Conservation (phyloP, 2,888 invertebrate genomes). For the Uropetala carovei region DNA sequence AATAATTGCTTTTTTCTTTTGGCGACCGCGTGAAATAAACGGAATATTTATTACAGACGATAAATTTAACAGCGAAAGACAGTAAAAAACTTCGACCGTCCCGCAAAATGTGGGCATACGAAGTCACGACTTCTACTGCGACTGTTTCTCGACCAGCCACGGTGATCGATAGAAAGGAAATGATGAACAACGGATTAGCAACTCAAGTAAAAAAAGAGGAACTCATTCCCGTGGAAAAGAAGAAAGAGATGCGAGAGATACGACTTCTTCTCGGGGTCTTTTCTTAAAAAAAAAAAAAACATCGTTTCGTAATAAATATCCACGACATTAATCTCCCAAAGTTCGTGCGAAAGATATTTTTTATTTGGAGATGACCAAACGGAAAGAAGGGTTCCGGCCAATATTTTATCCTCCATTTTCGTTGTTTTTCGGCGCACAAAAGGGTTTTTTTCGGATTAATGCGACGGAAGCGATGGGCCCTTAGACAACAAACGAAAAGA, state of each 20-base stretch:
- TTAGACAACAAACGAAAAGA: slow-evolving; percentile 15
- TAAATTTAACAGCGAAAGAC: too few species aligned
- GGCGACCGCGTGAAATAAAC: too few species aligned
- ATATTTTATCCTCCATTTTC: too few species aligned
- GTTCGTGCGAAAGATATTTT: background rate
- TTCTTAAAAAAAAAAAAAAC: background rate
- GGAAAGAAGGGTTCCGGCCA: too few species aligned
- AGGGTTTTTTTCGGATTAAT: background rate
- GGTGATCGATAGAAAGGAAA: too few species aligned
- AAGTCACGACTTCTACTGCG: too few species aligned
- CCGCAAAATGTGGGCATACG: too few species aligned
- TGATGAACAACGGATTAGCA: background rate
- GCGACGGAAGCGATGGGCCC: background rate
- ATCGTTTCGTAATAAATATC: background rate
- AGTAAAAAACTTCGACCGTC: too few species aligned
- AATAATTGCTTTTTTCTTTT: too few species aligned
- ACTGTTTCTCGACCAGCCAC: too few species aligned
- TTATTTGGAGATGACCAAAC: too few species aligned
- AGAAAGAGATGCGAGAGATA: background rate
- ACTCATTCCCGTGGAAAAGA: background rate
- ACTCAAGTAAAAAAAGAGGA: background rate
- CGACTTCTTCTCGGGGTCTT: background rate
- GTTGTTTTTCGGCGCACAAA: background rate
- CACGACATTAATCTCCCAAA: background rate
- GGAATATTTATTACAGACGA: too few species aligned